A percentile compares a stretch with the other conserved stretches of the same genome.
Conservation (phyloP, 2,888 invertebrate species). For the Eurytoma adleriae region DNA sequence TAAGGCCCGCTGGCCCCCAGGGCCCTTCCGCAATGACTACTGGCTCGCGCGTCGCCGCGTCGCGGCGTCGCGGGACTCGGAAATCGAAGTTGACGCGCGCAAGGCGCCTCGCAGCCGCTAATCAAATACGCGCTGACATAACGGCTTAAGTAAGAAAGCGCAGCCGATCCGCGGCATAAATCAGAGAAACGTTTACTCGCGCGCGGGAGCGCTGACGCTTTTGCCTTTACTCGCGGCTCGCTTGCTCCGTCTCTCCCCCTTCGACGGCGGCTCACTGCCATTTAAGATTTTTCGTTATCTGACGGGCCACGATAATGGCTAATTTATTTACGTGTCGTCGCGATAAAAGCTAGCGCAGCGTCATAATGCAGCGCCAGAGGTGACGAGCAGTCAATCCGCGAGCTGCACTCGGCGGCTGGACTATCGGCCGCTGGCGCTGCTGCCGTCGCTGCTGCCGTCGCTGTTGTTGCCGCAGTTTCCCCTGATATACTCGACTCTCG, state of each 20-base stretch:
- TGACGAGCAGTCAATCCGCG: conserved; percentile 18
- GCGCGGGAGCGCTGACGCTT: too few species aligned
- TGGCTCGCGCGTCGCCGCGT: not conserved
- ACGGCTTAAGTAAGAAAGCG: conserved; percentile 8
- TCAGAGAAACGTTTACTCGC: too few species aligned
- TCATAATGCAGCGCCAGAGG: conserved; percentile 10
- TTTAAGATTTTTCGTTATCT: conserved; percentile 29
- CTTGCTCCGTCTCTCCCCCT: conserved; percentile 9
- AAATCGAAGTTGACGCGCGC: not conserved
- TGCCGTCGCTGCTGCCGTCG: not conserved
- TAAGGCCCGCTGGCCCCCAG: too few species aligned
- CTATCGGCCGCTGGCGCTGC: not conserved
- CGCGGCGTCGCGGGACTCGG: not conserved
- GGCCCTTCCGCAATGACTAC: too few species aligned
- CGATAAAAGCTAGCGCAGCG: conserved; percentile 27
- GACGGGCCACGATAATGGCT: conserved; percentile 36
- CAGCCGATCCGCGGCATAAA: not conserved
- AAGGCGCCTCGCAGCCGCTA: not conserved
- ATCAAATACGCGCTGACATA: conserved; percentile 29
- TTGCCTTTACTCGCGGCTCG: not conserved
- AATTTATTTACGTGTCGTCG: conserved; percentile 43
- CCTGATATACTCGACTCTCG: too few species aligned
- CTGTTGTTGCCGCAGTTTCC: not conserved
- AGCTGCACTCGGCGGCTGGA: not conserved
- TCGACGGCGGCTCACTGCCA: not conserved